These are phyloP conservation scores for Sus cebifrons DNA, from an alignment of 2,797 vertebrate genomes.

Conservation along the genomic window DNA sequence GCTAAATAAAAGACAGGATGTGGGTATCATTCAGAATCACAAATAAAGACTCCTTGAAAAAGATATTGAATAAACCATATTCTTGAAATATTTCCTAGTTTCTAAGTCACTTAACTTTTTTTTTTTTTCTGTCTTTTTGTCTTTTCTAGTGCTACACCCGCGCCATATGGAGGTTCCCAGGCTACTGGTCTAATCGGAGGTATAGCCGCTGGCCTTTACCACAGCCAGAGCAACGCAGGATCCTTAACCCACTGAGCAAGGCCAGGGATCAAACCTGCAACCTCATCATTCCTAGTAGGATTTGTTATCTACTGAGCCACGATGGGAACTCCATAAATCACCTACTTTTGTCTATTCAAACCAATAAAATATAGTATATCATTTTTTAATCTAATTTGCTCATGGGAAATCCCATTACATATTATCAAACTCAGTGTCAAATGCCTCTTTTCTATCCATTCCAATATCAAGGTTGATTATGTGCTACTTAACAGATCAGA, in stretches of 20 bases:
- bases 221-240: too few relatives aligned
- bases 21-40: not conserved
- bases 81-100: constrained; percentile 31
- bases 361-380: constrained; percentile 1
- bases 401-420: not conserved
- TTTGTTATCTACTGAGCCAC: too few relatives aligned
- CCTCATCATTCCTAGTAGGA: too few relatives aligned
- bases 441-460: constrained; percentile 27
- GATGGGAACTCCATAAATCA: too few relatives aligned
- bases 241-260: too few relatives aligned
- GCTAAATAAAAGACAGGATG: not conserved
- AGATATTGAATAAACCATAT: constrained; percentile 24
- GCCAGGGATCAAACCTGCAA: too few relatives aligned
- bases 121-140: too few relatives aligned
- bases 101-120: not conserved
- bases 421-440: constrained; percentile 18
- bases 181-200: too few relatives aligned
- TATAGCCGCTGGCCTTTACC: too few relatives aligned
- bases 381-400: constrained; percentile 6
- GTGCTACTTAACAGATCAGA: not conserved
- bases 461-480: constrained; percentile 27
- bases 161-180: too few relatives aligned
- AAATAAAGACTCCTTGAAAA: not conserved
- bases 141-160: too few relatives aligned
- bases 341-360: constrained; percentile 20